Evolutionary conservation across 2,797 vertebrate species (phyloP).

Genomic region (Rhinogobio ventralis): DNA sequence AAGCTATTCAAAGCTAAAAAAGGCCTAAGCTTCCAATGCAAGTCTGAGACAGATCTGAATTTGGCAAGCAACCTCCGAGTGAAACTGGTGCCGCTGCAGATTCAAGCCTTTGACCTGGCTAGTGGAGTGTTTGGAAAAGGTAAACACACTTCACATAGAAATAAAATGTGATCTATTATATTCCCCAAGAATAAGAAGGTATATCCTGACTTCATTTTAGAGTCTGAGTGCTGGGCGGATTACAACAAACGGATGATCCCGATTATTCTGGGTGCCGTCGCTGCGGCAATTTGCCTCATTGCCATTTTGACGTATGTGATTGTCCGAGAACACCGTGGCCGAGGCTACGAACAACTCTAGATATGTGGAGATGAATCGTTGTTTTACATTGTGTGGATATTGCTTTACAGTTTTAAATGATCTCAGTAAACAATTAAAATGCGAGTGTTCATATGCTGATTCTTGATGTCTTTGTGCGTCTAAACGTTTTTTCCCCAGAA

Average conservation of each 20-base stretch:
- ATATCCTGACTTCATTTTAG: slow-evolving; percentile 70
- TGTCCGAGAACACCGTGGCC: slow-evolving; percentile 73
- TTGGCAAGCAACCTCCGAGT: slow-evolving; percentile 76
- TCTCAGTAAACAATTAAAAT: slow-evolving; percentile 6
- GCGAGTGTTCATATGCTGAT: too few relatives aligned
- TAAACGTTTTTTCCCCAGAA: too few relatives aligned
- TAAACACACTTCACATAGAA: slow-evolving; percentile 54
- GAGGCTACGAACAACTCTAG: slow-evolving; percentile 79
- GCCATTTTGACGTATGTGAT: slow-evolving; percentile 77
- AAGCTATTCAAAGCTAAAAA: slow-evolving; percentile 75
- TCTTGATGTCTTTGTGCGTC: too few relatives aligned
- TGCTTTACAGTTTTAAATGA: not conserved
- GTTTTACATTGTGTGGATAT: too few relatives aligned
- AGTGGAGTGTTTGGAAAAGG: slow-evolving; percentile 80
- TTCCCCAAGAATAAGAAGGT: not conserved
- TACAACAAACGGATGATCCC: slow-evolving; percentile 76
- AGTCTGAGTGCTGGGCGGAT: slow-evolving; percentile 84
- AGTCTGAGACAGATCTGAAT: slow-evolving; percentile 73
- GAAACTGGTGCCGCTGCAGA: slow-evolving; percentile 76
- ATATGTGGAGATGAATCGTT: not conserved
- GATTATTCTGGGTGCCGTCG: slow-evolving; percentile 73
- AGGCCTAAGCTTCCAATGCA: slow-evolving; percentile 83
- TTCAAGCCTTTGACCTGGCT: slow-evolving; percentile 85
- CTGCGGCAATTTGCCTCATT: slow-evolving; percentile 78
- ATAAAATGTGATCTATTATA: not conserved